These are phyloP conservation scores for Pseudomyrmex pallidus DNA, from an alignment of 1,140 invertebrate genomes.

Conservation along the genomic window DNA sequence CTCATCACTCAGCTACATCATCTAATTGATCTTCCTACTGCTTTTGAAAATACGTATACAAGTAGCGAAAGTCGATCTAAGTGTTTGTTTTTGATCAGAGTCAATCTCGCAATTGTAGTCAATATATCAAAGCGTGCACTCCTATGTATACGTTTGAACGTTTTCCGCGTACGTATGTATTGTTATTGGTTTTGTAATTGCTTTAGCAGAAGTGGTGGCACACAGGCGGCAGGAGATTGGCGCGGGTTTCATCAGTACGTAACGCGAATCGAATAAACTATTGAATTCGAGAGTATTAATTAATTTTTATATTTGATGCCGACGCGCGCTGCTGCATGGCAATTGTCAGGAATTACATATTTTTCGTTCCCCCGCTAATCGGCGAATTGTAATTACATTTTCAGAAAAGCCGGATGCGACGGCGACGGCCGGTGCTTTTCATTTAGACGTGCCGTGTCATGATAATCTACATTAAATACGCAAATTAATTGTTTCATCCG, in stretches of 20 bases:
- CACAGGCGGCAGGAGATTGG: conserved; percentile 27
- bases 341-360: conserved; percentile 61
- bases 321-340: conserved; percentile 25
- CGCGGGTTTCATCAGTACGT: conserved; percentile 36
- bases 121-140: conserved; percentile 2
- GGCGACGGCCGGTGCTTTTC: conserved; percentile 36
- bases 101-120: conserved; percentile 21
- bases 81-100: conserved; percentile 18
- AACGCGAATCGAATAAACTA: conserved; percentile 58
- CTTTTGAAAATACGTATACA: neutral
- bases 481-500: conserved; percentile 62
- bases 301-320: conserved; percentile 58
- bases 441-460: conserved; percentile 49
- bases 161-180: conserved; percentile 25
- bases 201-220: conserved; percentile 28
- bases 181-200: conserved; percentile 55
- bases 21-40: neutral
- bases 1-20: neutral
- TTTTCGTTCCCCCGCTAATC: conserved; percentile 53
- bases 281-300: conserved; percentile 56
- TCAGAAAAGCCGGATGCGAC: conserved; percentile 45
- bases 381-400: conserved; percentile 60
- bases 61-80: conserved; percentile 2
- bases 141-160: conserved; percentile 16
- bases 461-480: conserved; percentile 61